Base-by-base conservation (phyloP, 2,888 invertebrate genomes). In the Dinocampus coccinellae region DNA sequence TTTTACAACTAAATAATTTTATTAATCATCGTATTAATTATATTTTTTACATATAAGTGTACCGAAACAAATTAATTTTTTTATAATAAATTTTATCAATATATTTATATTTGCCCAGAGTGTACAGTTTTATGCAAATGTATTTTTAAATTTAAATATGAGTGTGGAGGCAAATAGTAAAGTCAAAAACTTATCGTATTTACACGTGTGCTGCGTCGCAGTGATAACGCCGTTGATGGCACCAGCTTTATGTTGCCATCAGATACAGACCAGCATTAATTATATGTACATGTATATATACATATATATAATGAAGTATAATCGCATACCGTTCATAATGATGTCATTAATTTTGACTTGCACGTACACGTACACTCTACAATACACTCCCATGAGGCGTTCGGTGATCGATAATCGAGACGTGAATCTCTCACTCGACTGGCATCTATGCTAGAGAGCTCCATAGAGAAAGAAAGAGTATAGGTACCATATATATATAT, bases 321-420 rank as follows among this genome's bases (percentile, higher is more conserved):
- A 22, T 42, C 64, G 52, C 57, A 61, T n/a, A 70, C 57, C 34
- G 73, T 68, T 55, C 63, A 71, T 72, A 76, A 74, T 74, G 73
- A 77, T 77, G 76, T 75, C 77, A 70, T 77, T 77, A 76, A 76
- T 77, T 76, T 76, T 57, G 62, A 64, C 53, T 60, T 36, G 52
- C 70, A 67, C 55, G 69, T 67, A 70, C 62, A 60, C 26, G n/a
- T 34, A 68, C 66, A 61, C 71, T 55, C 55, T 67, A 65, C 70
- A 36, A 65, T 60, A 36, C 42, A 33, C 47, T 47, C 34, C 16
- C 68, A 69, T 55, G 65, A 33, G 62, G 57, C 24, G 65, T 20
- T 16, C 47, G 20, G 61, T 68, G 73, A 73, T 75, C 75, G 72
- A 75, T 75, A 69, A 69, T 71, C 65, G 68, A 62, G 60, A 34